A percentile compares a stretch with the other conserved stretches of the same genome.
These are phyloP conservation scores for Sebastes flavidus DNA, from an alignment of 2,797 vertebrate species.

Conservation along the genomic window DNA sequence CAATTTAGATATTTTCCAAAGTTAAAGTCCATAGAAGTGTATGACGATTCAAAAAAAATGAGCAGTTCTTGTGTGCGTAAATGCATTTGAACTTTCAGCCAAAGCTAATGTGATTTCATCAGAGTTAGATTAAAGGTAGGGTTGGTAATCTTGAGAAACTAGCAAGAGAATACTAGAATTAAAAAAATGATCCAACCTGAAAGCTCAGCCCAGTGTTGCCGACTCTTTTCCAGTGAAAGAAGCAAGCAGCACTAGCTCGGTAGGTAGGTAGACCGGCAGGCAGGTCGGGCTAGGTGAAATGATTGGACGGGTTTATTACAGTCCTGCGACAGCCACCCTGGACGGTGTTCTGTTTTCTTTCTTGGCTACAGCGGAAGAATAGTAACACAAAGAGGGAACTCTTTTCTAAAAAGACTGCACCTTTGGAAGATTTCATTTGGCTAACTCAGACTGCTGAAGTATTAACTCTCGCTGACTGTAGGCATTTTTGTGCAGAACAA, in stretches of 20 bases:
- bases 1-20: too few species aligned
- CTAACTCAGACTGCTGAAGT: background rate
- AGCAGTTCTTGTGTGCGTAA: background rate
- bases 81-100: background rate
- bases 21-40: too few species aligned
- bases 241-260: too few species aligned
- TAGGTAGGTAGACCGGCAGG: too few species aligned
- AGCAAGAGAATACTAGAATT: too few species aligned
- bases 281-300: too few species aligned
- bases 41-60: background rate
- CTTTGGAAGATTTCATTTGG: background rate
- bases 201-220: too few species aligned
- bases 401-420: rapidly evolving
- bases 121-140: background rate
- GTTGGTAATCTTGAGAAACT: too few species aligned
- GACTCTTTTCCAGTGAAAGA: too few species aligned
- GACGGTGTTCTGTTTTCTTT: background rate
- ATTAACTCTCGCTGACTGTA: background rate
- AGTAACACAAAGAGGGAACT: background rate
- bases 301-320: too few species aligned
- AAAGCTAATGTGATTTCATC: background rate
- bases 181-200: too few species aligned
- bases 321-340: too few species aligned
- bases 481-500: background rate
- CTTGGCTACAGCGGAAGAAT: background rate